Evolutionary conservation across 1,140 invertebrate genomes (phyloP), one percentile per base, ranked within the genome.

Genomic region (Magallana angulata): DNA sequence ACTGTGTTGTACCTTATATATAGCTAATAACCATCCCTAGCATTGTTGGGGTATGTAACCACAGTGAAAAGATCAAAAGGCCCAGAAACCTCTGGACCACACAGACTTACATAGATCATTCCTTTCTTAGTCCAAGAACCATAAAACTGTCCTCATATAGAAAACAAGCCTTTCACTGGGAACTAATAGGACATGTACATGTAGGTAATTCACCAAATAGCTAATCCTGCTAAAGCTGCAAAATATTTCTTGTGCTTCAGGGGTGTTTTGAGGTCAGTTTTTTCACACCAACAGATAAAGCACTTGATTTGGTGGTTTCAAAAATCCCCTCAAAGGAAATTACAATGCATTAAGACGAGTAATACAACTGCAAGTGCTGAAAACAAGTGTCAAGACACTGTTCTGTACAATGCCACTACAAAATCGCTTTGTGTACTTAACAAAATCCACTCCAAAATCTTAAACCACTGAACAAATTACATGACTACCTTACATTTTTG

Each of bases 391-490:
- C 68, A 71, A 24, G 24, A 9, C 24, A 71, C 68, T 71, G 68
- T 24, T 71, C 36, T 71, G 5, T 71, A 36, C 18, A 30, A 71
- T 30, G 36, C 18, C 8, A 71, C 18, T 30, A 30, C 18, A 30
- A 71, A 71, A 71, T 24, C 30, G 68, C 18, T 71, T 71, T 71
- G 68, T 18, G 36, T 71, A 24, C 36, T 71, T 68, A 71, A 18
- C 68, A 7, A 71, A 71, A 71, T 71, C 68, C 68, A 36, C 24
- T 71, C 68, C 1, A 71, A 71, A 48, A 48, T 30, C 18, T 36
- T 71, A 30, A 71, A 24, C 68, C 68, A 71, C 68, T 71, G 36
- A 71, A 71, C 36, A 71, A 71, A 71, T 71, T 18, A 71, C 68
- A 24, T 9, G 68, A 48, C 36, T 48, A 48, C 36, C 36, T 48